A percentile compares a stretch with the other conserved stretches of the same genome.
Evolutionary conservation across 1,140 invertebrate genomes (phyloP).

Genomic region (Pentalonia nigronervosa): DNA sequence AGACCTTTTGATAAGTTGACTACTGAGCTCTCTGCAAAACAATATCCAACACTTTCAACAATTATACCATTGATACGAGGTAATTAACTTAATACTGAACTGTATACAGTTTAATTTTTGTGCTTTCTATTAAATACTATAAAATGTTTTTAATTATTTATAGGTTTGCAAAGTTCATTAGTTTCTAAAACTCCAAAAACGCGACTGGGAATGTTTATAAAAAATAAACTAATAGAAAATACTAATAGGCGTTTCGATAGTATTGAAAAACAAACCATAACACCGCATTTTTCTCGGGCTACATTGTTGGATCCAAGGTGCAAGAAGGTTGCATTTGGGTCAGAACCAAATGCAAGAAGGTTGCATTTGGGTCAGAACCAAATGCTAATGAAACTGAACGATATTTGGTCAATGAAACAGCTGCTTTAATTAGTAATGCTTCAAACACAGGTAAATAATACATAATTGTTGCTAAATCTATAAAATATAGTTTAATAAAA

Average conservation of each 20-base stretch:
- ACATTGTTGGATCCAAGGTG: no score
- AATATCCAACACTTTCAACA: constrained; percentile 22
- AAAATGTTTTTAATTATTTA: neutral
- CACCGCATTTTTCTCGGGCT: no score
- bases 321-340: no score
- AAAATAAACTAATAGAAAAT: neutral
- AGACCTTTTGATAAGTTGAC: neutral
- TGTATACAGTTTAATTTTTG: neutral
- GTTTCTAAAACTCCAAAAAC: neutral
- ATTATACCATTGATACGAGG: constrained; percentile 30
- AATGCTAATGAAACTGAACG: neutral
- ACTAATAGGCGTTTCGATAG: neutral
- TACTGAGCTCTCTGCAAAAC: neutral
- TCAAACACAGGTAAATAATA: neutral
- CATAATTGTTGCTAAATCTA: neutral
- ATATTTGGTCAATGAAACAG: neutral
- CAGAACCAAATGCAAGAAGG: no score
- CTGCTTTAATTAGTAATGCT: neutral
- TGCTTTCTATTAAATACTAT: neutral
- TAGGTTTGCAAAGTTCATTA: constrained; percentile 29
- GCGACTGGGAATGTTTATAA: neutral
- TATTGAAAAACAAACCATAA: neutral
- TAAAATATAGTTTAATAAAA: neutral
- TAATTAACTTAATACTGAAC: neutral
- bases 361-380: neutral